These are phyloP conservation scores for Bos javanicus DNA, from an alignment of 2,113 vertebrate species.

Conservation along the genomic window DNA sequence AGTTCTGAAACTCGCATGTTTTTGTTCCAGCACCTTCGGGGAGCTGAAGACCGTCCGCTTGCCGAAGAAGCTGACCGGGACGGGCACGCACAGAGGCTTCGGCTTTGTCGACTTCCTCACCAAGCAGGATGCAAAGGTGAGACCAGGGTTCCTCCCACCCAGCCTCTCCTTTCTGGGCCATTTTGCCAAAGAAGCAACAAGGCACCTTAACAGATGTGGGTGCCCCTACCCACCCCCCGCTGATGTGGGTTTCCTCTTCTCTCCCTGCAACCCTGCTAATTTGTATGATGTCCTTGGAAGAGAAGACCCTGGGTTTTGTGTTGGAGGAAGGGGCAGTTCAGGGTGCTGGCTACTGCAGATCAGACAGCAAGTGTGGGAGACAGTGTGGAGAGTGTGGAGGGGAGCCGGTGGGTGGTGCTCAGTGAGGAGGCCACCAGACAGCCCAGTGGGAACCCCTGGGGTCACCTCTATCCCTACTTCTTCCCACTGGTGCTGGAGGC, in stretches of 20 bases:
- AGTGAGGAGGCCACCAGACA: neutral
- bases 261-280: neutral
- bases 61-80: conserved; percentile 92
- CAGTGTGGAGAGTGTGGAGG: rapidly evolving
- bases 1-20: rapidly evolving
- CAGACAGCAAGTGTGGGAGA: neutral
- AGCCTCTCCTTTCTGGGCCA: too few relatives aligned
- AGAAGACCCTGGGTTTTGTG: neutral
- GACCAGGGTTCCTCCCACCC: neutral
- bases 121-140: conserved; percentile 97
- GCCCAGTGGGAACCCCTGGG: rapidly evolving
- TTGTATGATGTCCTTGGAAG: neutral
- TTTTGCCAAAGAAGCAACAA: too few relatives aligned
- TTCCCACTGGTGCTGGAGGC: neutral
- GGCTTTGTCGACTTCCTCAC: conserved; percentile 97
- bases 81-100: conserved; percentile 91
- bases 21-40: conserved; percentile 90
- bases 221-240: rapidly evolving
- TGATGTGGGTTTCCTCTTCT: rapidly evolving
- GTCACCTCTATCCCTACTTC: rapidly evolving
- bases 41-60: conserved; percentile 95
- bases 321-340: neutral
- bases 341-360: rapidly evolving
- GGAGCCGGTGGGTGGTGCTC: rapidly evolving
- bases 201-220: too few relatives aligned